Conservation (phyloP, 2,113 vertebrate genomes). For the Cephalophus harveyi region DNA sequence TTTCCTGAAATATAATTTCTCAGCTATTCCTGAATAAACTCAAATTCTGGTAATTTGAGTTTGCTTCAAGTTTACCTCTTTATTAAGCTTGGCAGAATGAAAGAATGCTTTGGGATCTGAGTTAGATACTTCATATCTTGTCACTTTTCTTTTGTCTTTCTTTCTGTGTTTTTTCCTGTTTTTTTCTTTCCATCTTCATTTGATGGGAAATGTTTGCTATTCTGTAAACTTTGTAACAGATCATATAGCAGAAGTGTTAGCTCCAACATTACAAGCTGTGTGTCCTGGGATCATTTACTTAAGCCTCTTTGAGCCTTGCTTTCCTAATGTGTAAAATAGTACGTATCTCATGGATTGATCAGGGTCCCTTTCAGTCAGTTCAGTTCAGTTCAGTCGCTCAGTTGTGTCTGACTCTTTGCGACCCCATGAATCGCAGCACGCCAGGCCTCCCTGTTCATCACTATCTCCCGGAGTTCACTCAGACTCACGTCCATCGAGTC, state of each 20-base stretch:
- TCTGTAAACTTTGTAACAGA: not conserved
- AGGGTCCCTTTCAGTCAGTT: not conserved
- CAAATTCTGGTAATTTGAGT: not conserved
- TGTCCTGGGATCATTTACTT: not conserved
- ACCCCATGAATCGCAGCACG: too few relatives aligned
- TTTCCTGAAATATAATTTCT: not conserved
- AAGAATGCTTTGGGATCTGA: not conserved
- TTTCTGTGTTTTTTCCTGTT: not conserved
- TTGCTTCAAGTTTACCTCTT: not conserved
- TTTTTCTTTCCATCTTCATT: not conserved
- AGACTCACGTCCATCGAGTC: too few relatives aligned
- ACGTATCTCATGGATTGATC: not conserved
- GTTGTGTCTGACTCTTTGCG: too few relatives aligned
- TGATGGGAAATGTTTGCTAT: conserved; percentile 5
- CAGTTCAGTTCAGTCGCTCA: too few relatives aligned
- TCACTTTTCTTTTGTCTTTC: not conserved
- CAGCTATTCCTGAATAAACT: not conserved
- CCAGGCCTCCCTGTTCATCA: too few relatives aligned
- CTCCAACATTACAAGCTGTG: not conserved
- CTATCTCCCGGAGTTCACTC: too few relatives aligned
- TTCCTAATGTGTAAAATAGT: not conserved
- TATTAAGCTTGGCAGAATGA: not conserved
- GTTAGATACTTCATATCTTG: not conserved
- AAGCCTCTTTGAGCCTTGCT: not conserved
- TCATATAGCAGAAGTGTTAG: not conserved